Evolutionary conservation across 2,888 invertebrate species (phyloP), one percentile per base, ranked within the genome.

Genomic region (Ceriagrion tenellum): DNA sequence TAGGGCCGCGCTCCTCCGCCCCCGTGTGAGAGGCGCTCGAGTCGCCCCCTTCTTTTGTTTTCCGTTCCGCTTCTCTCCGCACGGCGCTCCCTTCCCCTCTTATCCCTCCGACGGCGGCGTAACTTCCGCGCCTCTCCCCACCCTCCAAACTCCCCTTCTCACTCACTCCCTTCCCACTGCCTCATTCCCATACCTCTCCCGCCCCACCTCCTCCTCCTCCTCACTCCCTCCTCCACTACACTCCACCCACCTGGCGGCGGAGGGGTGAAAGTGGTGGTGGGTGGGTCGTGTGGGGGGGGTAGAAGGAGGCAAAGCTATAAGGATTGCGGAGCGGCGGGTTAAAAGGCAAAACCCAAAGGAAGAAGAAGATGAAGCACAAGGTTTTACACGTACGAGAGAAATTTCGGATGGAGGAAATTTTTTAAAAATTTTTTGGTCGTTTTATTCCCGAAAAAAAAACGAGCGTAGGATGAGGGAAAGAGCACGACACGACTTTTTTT

Each of bases 11-110:
- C 69, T 59, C 59, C 69, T 63, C 93, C 47, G 69, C 69, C 69
- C 69, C 93, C 69, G 93, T 69, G 63, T 47, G 93, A 40, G 93
- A 55, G 69, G 93, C 93, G 69, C 69, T 69, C 93, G 59, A 12
- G 69, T 69, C 93, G 69, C 93, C 47, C 93, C 40, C 59, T 91
- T 69, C 69, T 47, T 93, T 93, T 93, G 93, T 93, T 93, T 74
- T 59, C 93, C 93, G 81, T 81, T 91, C 93, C 93, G 63, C 40
- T 81, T 23, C 81, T 81, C 81, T n/a, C 81, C 81, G 81, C 81
- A 35, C 81, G 81, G 81, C 93, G 35, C 91, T 59, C 69, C 69
- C 47, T n/a, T 47, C 47, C 26, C 63, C 40, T 13, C 63, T 20
- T 91, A 30, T 55, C 23, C 63, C 35, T n/a, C 91, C 47, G 18